These are phyloP conservation scores for Corythucha ciliata DNA, from an alignment of 2,888 invertebrate genomes.

Conservation along the genomic window DNA sequence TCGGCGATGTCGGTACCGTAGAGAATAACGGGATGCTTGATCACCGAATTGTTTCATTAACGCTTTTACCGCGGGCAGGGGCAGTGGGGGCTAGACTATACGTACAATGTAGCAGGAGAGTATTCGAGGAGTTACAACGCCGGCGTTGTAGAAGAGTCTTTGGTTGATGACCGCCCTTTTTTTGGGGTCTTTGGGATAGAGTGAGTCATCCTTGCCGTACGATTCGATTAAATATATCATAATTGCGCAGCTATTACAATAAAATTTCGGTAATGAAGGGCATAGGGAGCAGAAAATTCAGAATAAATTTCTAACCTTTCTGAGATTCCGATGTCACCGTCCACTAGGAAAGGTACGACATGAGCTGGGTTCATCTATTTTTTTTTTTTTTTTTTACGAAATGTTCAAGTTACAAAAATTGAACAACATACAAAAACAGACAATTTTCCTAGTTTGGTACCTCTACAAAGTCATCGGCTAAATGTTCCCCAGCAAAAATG, in stretches of 20 bases:
- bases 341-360: conserved; percentile 26
- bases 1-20: conserved; percentile 52
- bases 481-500: conserved; percentile 24
- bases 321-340: conserved; percentile 24
- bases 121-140: conserved; percentile 59
- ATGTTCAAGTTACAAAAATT: background rate
- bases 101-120: conserved; percentile 54
- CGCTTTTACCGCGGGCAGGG: background rate
- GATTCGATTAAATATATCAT: conserved; percentile 66
- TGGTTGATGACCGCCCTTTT: conserved; percentile 68
- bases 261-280: conserved; percentile 20
- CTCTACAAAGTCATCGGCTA: conserved; percentile 25
- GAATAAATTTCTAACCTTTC: conserved; percentile 22
- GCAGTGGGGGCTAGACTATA: no score
- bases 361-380: conserved; percentile 29
- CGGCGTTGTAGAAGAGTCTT: conserved; percentile 68
- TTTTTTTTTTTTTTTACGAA: background rate
- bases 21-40: conserved; percentile 53
- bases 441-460: conserved; percentile 10
- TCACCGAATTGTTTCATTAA: background rate
- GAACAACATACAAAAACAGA: background rate
- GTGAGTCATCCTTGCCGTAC: conserved; percentile 64
- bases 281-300: background rate
- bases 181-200: conserved; percentile 69
- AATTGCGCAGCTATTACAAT: conserved; percentile 62